Conservation (phyloP, 2,797 vertebrate species). For the Stomatorhinus walkeri region DNA sequence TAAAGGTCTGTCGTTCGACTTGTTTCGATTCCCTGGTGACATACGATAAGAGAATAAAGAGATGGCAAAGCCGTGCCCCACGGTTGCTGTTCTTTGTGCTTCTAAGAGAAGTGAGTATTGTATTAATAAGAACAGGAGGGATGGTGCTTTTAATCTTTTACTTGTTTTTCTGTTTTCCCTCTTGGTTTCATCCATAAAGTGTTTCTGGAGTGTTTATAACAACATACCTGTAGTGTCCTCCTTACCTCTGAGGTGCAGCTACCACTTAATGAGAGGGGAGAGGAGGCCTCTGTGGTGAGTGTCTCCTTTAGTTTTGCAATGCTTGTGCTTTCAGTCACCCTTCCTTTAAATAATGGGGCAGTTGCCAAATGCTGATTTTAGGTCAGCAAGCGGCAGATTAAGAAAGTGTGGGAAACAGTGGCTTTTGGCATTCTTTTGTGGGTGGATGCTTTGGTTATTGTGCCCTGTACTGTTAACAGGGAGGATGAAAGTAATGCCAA, state of each 20-base stretch:
- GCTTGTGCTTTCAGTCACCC: neutral
- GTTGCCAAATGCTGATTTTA: neutral
- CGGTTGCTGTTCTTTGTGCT: neutral
- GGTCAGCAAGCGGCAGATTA: neutral
- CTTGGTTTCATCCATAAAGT: constrained; percentile 52
- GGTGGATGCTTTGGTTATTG: neutral
- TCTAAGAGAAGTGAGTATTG: neutral
- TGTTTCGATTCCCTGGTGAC: neutral
- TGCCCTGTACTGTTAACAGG: constrained; percentile 52
- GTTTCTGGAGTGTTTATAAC: constrained; percentile 97
- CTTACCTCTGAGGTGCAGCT: constrained; percentile 82
- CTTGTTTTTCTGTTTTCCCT: neutral
- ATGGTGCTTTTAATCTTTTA: neutral
- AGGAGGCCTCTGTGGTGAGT: constrained; percentile 82
- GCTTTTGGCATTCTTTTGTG: neutral
- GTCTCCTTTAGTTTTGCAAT: neutral
- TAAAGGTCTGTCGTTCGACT: neutral
- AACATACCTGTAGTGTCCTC: constrained; percentile 82
- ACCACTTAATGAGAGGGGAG: constrained; percentile 91
- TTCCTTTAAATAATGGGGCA: neutral
- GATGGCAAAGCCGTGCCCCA: neutral
- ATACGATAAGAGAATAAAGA: neutral
- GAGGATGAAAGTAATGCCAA: constrained; percentile 96
- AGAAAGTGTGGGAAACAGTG: neutral
- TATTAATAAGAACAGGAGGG: neutral